phyloP scores from a whole-genome alignment of 1,140 invertebrate species.

The Cepaea nemoralis region DNA sequence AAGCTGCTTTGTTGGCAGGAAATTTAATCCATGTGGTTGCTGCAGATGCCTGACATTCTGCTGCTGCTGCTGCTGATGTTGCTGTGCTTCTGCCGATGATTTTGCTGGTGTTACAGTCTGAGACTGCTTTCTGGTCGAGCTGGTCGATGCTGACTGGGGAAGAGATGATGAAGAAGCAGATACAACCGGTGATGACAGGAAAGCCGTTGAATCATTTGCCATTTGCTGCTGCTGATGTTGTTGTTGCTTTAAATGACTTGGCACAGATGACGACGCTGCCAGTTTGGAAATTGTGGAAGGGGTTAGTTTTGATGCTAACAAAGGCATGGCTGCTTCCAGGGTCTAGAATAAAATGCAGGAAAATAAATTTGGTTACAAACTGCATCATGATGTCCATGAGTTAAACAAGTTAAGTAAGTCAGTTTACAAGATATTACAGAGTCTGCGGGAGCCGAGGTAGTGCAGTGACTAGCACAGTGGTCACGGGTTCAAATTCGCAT shows the following conservation, averaged over 20 bases:
- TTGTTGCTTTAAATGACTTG: neutral
- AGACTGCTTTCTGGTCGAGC: neutral
- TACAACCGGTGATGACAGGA: neutral
- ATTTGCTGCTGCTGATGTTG: neutral
- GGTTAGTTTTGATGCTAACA: conserved; percentile 23
- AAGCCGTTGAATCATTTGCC: neutral
- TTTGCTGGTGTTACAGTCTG: neutral
- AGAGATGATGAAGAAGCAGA: neutral
- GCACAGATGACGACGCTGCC: neutral
- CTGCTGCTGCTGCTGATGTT: neutral
- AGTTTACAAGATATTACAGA: neutral
- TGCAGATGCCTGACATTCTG: neutral
- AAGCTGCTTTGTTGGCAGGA: neutral
- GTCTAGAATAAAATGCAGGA: neutral
- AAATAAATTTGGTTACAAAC: neutral
- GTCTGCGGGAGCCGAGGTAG: too few relatives aligned
- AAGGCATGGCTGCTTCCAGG: conserved; percentile 20
- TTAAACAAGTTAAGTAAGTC: neutral
- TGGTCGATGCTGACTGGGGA: neutral
- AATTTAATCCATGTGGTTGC: neutral
- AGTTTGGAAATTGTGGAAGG: neutral
- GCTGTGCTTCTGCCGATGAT: neutral
- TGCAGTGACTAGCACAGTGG: too few relatives aligned
- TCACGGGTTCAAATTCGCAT: too few relatives aligned
- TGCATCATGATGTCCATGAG: neutral